Percentiles rank a stretch among this genome's conserved stretches.
Evolutionary conservation across 2,888 invertebrate genomes (phyloP).

Genomic region (Tachina grossa): DNA sequence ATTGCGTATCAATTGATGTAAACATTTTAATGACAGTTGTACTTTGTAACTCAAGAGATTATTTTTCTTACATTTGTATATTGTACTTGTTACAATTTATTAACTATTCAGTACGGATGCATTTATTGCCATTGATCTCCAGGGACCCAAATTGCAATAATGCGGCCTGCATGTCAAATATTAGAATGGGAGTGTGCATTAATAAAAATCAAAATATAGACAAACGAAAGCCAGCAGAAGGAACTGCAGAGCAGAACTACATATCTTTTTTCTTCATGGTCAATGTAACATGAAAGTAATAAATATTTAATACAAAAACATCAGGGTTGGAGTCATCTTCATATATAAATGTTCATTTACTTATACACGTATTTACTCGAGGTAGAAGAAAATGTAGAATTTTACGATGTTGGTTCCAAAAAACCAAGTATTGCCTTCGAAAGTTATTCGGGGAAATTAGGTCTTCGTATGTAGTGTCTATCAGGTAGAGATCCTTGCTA

Average conservation of each 20-base stretch:
- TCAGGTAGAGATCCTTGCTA: no score
- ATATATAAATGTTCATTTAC: no score
- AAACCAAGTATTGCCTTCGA: no score
- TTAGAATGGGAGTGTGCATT: neutral
- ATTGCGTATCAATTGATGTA: neutral
- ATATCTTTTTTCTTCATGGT: neutral
- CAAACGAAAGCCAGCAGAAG: neutral
- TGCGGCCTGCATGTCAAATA: neutral
- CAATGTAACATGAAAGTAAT: neutral
- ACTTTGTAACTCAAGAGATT: slow-evolving; percentile 18
- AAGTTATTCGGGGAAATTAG: no score
- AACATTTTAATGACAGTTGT: neutral
- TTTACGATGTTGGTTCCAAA: no score
- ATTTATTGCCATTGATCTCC: slow-evolving; percentile 12
- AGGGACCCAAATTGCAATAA: neutral
- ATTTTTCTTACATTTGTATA: neutral
- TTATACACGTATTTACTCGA: no score
- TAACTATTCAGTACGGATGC: slow-evolving; percentile 28
- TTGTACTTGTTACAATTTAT: slow-evolving; percentile 30
- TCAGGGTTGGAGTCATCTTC: no score
- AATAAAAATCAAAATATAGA: slow-evolving; percentile 19
- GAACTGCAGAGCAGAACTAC: neutral
- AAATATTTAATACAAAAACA: no score
- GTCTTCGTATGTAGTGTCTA: no score
- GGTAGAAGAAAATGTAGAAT: no score